phyloP scores from a whole-genome alignment of 2,113 vertebrate species.

The Alexandromys fortis region DNA sequence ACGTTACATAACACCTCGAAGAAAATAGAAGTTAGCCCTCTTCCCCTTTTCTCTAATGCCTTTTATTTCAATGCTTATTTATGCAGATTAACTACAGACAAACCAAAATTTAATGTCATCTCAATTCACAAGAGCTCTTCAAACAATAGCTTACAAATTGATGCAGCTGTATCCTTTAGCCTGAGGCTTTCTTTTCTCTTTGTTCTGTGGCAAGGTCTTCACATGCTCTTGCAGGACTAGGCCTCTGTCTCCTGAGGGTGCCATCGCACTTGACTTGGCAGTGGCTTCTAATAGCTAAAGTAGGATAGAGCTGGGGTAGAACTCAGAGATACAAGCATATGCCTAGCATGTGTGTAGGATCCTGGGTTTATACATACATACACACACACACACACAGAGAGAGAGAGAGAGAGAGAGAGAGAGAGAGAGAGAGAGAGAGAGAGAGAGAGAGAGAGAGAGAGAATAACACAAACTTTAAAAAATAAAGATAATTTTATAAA shows the following conservation, averaged over 20 bases:
- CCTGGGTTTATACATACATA: neutral
- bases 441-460: too few relatives aligned
- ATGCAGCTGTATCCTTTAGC: neutral
- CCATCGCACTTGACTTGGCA: neutral
- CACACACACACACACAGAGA: too few relatives aligned
- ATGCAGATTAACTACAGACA: neutral
- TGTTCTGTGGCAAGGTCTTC: neutral
- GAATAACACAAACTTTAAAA: neutral
- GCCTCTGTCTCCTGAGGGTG: neutral
- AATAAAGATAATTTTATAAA: neutral
- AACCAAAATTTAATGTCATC: neutral
- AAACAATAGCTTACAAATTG: neutral
- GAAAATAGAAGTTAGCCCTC: neutral
- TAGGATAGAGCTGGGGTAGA: too few relatives aligned
- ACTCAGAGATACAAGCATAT: neutral
- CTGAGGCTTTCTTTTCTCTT: neutral
- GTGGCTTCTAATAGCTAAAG: neutral
- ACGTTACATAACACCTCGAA: neutral
- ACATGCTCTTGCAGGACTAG: neutral
- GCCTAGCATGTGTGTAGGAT: neutral
- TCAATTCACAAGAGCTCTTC: conserved; percentile 46
- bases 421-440: accelerated
- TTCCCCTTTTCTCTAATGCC: neutral
- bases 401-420: too few relatives aligned
- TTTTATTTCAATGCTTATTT: conserved; percentile 40